phyloP scores from a whole-genome alignment of 53 echinoderm and acorn worm species.

The Stichopus horrens region DNA sequence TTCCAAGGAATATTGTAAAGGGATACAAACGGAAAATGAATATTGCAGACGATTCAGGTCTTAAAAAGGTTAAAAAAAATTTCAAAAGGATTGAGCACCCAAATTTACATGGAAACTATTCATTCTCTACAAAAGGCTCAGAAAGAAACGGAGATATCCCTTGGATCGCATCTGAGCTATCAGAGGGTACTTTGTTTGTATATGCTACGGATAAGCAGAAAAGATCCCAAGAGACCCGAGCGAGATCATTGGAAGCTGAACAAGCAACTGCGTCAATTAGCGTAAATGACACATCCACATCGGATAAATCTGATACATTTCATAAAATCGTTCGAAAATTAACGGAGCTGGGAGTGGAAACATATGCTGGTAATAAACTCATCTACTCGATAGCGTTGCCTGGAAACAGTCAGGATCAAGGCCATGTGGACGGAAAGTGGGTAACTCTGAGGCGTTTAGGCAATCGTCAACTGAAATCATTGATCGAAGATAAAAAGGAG shows the following conservation, averaged over 20 bases:
- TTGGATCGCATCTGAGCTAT: background rate
- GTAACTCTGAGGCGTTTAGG: background rate
- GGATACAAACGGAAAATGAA: background rate
- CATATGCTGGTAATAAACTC: background rate
- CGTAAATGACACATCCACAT: background rate
- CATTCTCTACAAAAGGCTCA: background rate
- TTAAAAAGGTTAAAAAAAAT: background rate
- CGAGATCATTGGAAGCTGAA: background rate
- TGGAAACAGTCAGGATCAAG: background rate
- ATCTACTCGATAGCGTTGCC: background rate
- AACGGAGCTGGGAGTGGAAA: background rate
- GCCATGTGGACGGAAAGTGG: background rate
- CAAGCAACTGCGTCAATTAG: background rate
- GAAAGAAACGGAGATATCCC: background rate
- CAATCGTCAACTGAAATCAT: background rate
- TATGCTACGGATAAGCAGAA: background rate
- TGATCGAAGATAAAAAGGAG: background rate
- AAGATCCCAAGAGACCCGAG: background rate
- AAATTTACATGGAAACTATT: background rate
- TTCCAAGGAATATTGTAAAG: background rate
- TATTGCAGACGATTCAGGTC: background rate
- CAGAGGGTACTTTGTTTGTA: background rate
- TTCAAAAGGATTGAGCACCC: too few relatives aligned
- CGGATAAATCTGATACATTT: background rate
- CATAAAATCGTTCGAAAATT: background rate